Percentiles rank a stretch among this genome's conserved stretches.
Evolutionary conservation across 2,113 vertebrate species (phyloP).

Genomic region (Macaca mulatta): DNA sequence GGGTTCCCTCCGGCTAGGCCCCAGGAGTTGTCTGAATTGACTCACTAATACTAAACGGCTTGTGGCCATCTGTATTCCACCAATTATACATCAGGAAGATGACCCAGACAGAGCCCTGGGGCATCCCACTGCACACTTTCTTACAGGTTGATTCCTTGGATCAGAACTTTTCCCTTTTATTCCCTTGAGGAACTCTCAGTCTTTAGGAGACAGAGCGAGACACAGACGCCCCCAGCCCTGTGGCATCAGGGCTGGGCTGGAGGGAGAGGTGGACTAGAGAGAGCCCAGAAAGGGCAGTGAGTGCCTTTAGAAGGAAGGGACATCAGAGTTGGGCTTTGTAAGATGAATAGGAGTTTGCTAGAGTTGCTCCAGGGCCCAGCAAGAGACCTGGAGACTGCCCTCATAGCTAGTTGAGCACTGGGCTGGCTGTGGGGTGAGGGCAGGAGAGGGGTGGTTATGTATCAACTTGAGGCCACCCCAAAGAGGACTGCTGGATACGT

Average conservation of each 20-base stretch:
- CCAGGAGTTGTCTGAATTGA: not conserved
- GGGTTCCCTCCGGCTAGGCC: not conserved
- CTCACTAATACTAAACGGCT: not conserved
- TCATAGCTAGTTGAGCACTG: not conserved
- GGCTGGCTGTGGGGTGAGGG: not conserved
- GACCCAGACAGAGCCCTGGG: not conserved
- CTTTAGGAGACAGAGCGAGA: not conserved
- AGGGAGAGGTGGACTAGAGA: not conserved
- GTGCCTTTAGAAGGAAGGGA: not conserved
- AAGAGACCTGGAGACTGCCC: not conserved
- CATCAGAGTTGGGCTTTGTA: not conserved
- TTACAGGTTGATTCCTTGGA: not conserved
- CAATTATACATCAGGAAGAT: not conserved
- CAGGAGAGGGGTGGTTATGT: too few species aligned
- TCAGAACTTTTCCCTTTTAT: not conserved
- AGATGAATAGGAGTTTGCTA: not conserved
- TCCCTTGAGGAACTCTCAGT: not conserved
- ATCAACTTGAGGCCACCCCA: too few species aligned
- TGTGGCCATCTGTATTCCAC: rapidly evolving
- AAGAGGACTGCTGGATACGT: rapidly evolving
- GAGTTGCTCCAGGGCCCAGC: too few species aligned
- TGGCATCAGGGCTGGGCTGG: not conserved
- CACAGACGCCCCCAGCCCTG: not conserved
- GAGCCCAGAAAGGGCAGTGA: too few species aligned
- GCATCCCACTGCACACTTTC: not conserved